Base-by-base conservation (phyloP, 2,888 invertebrate species). In the Nemoura dubitans region DNA sequence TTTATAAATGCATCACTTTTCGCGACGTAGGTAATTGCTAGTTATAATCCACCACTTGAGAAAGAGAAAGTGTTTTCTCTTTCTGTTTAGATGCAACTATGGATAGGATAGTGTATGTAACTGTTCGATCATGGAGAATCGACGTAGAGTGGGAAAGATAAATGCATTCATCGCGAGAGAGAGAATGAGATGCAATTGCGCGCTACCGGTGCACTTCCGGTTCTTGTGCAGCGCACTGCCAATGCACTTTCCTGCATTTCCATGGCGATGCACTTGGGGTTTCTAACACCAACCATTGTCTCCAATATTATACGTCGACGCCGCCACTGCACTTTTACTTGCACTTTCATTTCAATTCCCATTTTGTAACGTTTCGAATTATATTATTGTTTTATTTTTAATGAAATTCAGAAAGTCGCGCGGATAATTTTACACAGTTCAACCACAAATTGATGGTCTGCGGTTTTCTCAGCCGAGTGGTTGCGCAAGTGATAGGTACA, bases 1-100 rank as follows among this genome's bases (percentile, higher is more conserved):
- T 59, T 59, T 59, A 59, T 59, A 59, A 59, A 59, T 59, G 59
- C 59, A 59, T 59, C 59, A 59, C 59, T 59, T 59, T 59, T 59
- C 59, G 59, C 59, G 59, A 59, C 21, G 59, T 21, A 59, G 59
- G 59, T 59, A 59, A 59, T 59, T 59, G 59, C 59, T 59, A 59
- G 59, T 59, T 59, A 59, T 59, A 59, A 59, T 59, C 59, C 59
- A 59, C 59, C 59, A 21, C 59, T 21, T 14, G 59, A 7, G 59
- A 59, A 59, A 59, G 59, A 59, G 59, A 59, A 59, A 59, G 59
- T 59, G 59, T 59, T 59, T 59, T 59, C 59, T 59, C 59, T 59
- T 59, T 59, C 59, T 59, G 59, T 59, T 59, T 59, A 59, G 59
- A 59, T 59, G 59, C 59, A 59, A 59, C 59, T 59, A 59, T n/a